Percentiles rank a stretch among this genome's conserved stretches.
Conservation (phyloP, 2,113 vertebrate species). For the Pteruthius melanotis region DNA sequence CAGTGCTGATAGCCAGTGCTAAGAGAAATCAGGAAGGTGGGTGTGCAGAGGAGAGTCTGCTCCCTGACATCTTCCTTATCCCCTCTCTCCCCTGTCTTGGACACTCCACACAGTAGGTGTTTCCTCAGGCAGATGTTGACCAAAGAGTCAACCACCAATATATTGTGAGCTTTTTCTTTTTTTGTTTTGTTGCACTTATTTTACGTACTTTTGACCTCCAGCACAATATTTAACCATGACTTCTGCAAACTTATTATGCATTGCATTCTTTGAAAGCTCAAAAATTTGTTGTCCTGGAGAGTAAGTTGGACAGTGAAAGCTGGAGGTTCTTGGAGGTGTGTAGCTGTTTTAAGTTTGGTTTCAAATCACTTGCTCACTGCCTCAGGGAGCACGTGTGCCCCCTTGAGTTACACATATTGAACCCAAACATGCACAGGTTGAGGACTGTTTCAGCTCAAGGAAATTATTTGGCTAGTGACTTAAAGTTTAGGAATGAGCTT, state of each 20-base stretch:
- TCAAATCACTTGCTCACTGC: neutral
- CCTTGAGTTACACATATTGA: neutral
- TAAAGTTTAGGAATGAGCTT: neutral
- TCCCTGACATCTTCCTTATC: neutral
- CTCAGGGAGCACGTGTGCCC: neutral
- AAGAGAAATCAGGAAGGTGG: neutral
- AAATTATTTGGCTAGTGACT: neutral
- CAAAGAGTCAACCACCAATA: neutral
- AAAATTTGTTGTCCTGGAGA: neutral
- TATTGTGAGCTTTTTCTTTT: neutral
- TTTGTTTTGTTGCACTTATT: neutral
- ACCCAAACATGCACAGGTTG: neutral
- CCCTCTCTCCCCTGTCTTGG: neutral
- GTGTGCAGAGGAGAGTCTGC: neutral
- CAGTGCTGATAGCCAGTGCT: neutral
- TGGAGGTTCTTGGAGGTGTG: neutral
- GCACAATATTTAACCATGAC: neutral
- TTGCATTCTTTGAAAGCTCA: neutral
- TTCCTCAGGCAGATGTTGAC: neutral
- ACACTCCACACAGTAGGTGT: neutral
- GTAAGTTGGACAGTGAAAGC: neutral
- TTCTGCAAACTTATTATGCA: neutral
- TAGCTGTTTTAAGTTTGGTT: neutral
- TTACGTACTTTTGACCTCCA: neutral
- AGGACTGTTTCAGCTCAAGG: neutral